Conservation (phyloP, 1,140 invertebrate species). For the Akabosia matsudoensis region DNA sequence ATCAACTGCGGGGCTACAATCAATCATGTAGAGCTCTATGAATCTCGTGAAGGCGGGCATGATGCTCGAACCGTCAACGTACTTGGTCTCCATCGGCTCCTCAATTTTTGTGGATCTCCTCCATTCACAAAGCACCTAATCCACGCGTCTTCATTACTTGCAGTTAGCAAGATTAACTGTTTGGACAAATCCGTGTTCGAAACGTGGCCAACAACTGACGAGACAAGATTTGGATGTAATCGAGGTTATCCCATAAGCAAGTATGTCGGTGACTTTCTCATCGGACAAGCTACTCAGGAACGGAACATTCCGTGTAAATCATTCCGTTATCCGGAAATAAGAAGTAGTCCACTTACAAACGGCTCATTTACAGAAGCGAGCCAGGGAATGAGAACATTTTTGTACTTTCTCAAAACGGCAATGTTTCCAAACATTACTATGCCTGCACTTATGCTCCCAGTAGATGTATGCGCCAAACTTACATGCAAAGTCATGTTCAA, state of each 20-base stretch:
- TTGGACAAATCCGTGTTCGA: background rate
- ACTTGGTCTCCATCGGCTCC: background rate
- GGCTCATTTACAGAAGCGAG: background rate
- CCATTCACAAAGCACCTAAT: background rate
- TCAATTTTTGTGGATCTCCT: background rate
- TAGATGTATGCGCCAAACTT: background rate
- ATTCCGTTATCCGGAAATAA: background rate
- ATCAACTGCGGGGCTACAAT: background rate
- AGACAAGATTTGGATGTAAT: background rate
- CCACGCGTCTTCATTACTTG: background rate
- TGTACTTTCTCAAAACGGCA: background rate
- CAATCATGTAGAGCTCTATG: background rate
- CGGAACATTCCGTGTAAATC: background rate
- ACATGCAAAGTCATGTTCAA: background rate
- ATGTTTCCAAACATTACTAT: background rate
- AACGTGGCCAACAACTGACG: background rate
- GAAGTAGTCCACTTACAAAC: background rate
- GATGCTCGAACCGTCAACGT: background rate
- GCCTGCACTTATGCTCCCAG: background rate
- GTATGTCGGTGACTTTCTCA: background rate
- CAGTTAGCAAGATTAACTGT: background rate
- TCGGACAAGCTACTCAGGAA: background rate
- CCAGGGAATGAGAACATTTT: background rate
- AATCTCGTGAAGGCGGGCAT: background rate
- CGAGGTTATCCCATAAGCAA: background rate